phyloP scores from a whole-genome alignment of 2,888 invertebrate genomes.

The Beris chalybata region DNA sequence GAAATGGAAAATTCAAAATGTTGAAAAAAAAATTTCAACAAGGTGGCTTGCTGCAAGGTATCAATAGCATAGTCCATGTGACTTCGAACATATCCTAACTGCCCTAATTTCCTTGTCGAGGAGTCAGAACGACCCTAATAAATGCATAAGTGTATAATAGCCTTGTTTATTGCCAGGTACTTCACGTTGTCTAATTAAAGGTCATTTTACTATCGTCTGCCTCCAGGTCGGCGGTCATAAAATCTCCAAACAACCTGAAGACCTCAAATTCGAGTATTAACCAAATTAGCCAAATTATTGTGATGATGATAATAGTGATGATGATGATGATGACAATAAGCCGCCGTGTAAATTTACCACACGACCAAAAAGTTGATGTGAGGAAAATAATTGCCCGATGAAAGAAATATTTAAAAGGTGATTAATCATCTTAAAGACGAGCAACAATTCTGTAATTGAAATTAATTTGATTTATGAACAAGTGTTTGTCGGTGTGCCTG shows the following conservation, averaged over 20 bases:
- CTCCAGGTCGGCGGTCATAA: background rate
- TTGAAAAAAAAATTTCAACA: constrained; percentile 10
- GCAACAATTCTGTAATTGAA: constrained; percentile 39
- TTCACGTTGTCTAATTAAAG: no score
- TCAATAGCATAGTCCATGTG: background rate
- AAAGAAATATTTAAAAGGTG: constrained; percentile 39
- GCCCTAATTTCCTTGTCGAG: no score
- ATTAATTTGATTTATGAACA: constrained; percentile 40
- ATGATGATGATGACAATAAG: no score
- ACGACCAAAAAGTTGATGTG: background rate
- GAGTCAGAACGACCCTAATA: no score
- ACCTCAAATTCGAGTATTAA: background rate
- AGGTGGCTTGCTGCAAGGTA: background rate
- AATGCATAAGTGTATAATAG: no score
- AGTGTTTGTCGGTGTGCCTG: constrained; percentile 24
- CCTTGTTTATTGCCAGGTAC: no score
- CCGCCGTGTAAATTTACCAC: background rate
- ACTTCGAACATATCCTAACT: no score
- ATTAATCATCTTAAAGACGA: constrained; percentile 36
- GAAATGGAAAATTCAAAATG: background rate
- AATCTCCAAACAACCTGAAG: constrained; percentile 10
- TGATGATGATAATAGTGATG: background rate
- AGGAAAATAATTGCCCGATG: constrained; percentile 29
- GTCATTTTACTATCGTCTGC: no score
- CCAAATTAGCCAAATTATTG: background rate